phyloP scores from a whole-genome alignment of 2,888 invertebrate species.

The Archips crataeganus region DNA sequence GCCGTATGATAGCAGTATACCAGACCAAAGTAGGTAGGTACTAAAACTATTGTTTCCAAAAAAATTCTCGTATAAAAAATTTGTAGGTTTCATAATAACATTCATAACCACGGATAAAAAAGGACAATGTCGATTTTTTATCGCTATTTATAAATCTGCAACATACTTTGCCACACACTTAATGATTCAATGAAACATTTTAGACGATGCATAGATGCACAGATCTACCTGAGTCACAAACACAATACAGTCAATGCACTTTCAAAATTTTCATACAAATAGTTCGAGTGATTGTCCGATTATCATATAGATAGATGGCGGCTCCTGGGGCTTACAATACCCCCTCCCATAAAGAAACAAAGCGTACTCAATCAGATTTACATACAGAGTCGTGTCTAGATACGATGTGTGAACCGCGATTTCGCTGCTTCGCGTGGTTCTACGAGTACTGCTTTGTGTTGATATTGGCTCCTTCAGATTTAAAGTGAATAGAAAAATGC shows the following conservation, averaged over 20 bases:
- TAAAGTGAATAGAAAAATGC: neutral
- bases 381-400: conserved; percentile 34
- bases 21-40: too few relatives aligned
- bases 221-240: conserved; percentile 19
- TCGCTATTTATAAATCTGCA: neutral
- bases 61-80: too few relatives aligned
- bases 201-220: neutral
- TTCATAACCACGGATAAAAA: neutral
- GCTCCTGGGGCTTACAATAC: conserved; percentile 37
- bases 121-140: neutral
- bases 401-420: conserved; percentile 9
- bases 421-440: neutral
- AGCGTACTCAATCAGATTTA: conserved; percentile 42
- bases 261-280: conserved; percentile 69
- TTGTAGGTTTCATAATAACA: too few relatives aligned
- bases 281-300: conserved; percentile 64
- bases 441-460: neutral
- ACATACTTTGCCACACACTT: neutral
- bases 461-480: neutral
- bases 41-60: too few relatives aligned
- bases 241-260: conserved; percentile 45
- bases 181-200: neutral
- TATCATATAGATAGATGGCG: conserved; percentile 66
- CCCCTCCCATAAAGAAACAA: conserved; percentile 39
- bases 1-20: too few relatives aligned